These are phyloP conservation scores for Sarcophaga carnaria DNA, from an alignment of 2,888 invertebrate species.

Conservation along the genomic window DNA sequence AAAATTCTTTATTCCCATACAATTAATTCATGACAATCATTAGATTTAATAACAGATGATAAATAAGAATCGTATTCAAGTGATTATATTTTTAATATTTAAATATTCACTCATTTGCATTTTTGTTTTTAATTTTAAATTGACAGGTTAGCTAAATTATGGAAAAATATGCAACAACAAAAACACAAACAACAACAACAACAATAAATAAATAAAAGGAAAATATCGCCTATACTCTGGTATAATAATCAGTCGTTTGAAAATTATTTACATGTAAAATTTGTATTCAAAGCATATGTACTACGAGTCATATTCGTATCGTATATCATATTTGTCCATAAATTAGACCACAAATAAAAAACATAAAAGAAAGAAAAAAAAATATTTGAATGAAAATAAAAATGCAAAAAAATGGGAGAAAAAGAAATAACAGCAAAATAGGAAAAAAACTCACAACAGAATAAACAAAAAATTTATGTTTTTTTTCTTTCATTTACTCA, in stretches of 20 bases:
- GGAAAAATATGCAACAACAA: background rate
- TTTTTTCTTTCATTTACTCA: slow-evolving; percentile 27
- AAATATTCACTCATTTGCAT: background rate
- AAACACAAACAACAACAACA: background rate
- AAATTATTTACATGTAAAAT: slow-evolving; percentile 62
- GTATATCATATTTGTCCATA: slow-evolving; percentile 67
- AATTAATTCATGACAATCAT: too few relatives aligned
- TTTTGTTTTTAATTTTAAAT: background rate
- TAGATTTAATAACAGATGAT: too few relatives aligned
- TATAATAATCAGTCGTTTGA: slow-evolving; percentile 41
- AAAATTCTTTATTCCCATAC: too few relatives aligned
- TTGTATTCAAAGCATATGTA: slow-evolving; percentile 64
- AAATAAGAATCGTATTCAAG: too few relatives aligned
- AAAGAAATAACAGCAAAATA: slow-evolving; percentile 39
- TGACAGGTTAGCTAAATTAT: slow-evolving; percentile 3
- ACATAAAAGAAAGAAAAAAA: background rate
- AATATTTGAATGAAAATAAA: background rate
- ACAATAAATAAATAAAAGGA: background rate
- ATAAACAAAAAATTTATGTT: slow-evolving; percentile 52
- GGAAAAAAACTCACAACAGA: background rate
- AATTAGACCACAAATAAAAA: slow-evolving; percentile 61
- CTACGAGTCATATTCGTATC: slow-evolving; percentile 35
- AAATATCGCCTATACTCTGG: background rate
- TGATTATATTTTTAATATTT: too few relatives aligned
- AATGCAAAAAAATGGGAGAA: background rate